A percentile compares a stretch with the other conserved stretches of the same genome.
phyloP scores from a whole-genome alignment of 2,888 invertebrate species.

The Tridacna crocea region DNA sequence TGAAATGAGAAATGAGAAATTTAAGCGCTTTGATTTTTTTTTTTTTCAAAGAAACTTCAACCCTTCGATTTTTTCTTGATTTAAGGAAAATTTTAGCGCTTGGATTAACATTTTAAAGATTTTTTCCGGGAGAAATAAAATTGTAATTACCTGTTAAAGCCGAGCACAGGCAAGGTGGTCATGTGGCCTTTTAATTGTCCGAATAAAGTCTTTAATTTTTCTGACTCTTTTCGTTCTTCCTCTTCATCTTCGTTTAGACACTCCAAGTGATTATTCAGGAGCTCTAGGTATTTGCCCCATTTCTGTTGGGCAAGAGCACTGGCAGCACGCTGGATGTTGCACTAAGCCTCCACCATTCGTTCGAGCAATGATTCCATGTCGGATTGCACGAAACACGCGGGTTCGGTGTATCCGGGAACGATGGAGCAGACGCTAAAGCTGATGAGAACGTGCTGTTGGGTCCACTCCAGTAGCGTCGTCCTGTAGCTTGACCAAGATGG shows the following conservation, averaged over 20 bases:
- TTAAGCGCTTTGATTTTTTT: too few species aligned
- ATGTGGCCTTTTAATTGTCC: constrained; percentile 25
- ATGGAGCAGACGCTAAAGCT: constrained; percentile 42
- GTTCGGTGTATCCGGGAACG: constrained; percentile 30
- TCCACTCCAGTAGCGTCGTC: constrained; percentile 37
- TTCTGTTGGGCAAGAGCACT: constrained; percentile 1
- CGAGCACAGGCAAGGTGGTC: constrained; percentile 34
- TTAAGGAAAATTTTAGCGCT: too few species aligned
- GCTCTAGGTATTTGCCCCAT: constrained; percentile 20
- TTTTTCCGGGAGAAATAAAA: not conserved
- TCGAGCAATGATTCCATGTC: constrained; percentile 29
- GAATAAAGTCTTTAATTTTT: constrained; percentile 11
- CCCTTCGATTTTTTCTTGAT: too few species aligned
- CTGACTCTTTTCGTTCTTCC: not conserved
- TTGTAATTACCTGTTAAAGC: constrained; percentile 40
- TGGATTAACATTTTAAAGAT: too few species aligned
- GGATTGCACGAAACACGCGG: constrained; percentile 35
- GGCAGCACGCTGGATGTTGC: not conserved
- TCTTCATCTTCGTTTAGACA: not conserved
- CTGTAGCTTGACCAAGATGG: constrained; percentile 20
- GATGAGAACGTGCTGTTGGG: constrained; percentile 36
- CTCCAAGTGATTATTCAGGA: not conserved
- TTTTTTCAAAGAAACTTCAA: too few species aligned
- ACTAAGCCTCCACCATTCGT: constrained; percentile 4
- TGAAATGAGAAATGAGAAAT: not conserved